Base-by-base conservation (phyloP, 2,888 invertebrate genomes). In the Helleia helle region DNA sequence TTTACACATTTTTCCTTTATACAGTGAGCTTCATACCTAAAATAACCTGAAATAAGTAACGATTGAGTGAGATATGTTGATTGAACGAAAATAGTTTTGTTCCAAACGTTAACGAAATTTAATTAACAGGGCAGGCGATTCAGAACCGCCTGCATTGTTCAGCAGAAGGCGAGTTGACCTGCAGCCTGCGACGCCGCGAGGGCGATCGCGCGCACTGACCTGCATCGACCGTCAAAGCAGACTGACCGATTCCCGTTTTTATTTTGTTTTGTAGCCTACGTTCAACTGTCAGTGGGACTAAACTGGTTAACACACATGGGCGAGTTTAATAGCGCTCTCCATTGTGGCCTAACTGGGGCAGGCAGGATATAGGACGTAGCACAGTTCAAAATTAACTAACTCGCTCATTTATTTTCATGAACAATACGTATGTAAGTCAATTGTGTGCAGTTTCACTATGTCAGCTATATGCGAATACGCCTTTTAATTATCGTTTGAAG, bases 221-320 rank as follows among this genome's bases (percentile, higher is more conserved):
- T 42, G 45, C 36, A 40, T 43, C 45, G 38, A 41, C 43, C 36
- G 40, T 18, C 45, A 40, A n/a, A 44, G 42, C 36, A 41, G 40
- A 41, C 47, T 43, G 50, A 46, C 55, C 50, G 54, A 60, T 63
- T 62, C 55, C 50, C 54, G 51, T 50, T 59, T 62, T 62, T 60
- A 54, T 70, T 70, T 65, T 62, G 54, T 62, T 71, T 69, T 65
- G 58, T 56, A 61, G 50, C 40, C 54, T 56, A 51, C 50, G 54
- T 61, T 64, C 56, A 62, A 69, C 63, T 63, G 69, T 63, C 62
- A 69, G 65, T 61, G 65, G 58, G 61, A 67, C 66, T 71, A 69
- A 74, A 71, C 69, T 69, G 64, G 71, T 72, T 73, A 70, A 66
- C 74, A 76, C 70, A 76, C 76, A 74, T 75, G 73, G 69, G 50